phyloP scores from a whole-genome alignment of 2,797 vertebrate species.

The Sciaenops ocellatus region DNA sequence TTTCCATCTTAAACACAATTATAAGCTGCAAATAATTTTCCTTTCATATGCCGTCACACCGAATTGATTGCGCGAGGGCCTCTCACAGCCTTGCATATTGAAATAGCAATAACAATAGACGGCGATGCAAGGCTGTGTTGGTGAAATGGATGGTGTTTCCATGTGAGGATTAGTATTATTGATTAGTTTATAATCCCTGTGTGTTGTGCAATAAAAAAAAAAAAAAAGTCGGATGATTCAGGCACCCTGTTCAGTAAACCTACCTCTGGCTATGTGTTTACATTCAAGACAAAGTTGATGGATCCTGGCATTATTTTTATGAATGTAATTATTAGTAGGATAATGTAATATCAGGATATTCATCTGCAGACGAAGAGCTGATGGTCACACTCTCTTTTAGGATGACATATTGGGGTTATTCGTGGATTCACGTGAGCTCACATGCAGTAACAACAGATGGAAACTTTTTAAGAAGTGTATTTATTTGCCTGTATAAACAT shows the following conservation, averaged over 20 bases:
- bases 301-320: conserved; percentile 18
- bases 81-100: conserved; percentile 45
- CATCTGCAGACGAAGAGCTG: neutral
- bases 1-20: conserved; percentile 69
- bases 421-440: conserved; percentile 7
- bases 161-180: conserved; percentile 70
- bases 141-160: conserved; percentile 54
- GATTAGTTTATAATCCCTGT: conserved; percentile 75
- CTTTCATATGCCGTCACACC: conserved; percentile 40
- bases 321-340: conserved; percentile 15
- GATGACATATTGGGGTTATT: neutral
- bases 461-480: conserved; percentile 19
- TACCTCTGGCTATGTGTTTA: conserved; percentile 15
- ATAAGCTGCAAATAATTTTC: conserved; percentile 62
- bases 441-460: conserved; percentile 40
- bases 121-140: conserved; percentile 27
- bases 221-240: conserved; percentile 49
- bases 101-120: conserved; percentile 39
- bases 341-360: conserved; percentile 26
- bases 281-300: conserved; percentile 9
- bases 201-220: conserved; percentile 52
- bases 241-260: conserved; percentile 27
- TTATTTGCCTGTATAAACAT: conserved; percentile 17
- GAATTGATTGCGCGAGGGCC: conserved; percentile 47
- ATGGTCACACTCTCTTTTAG: conserved; percentile 15